Conservation (phyloP, 1,140 invertebrate genomes). For the Portunus trituberculatus region DNA sequence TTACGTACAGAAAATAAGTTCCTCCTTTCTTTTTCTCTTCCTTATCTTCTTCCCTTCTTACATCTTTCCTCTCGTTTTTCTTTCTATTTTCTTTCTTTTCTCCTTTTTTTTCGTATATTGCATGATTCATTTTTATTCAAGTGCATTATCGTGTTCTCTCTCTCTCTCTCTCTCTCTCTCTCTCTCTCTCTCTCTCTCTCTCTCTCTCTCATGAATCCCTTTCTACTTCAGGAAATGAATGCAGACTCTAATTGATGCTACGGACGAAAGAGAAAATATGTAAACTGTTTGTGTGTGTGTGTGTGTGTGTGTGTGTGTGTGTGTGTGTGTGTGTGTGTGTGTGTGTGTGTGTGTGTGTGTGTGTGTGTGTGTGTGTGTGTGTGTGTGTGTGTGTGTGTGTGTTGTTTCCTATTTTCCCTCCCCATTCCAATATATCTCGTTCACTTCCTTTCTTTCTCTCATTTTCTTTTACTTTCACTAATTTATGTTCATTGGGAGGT, state of each 20-base stretch:
- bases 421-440: not conserved
- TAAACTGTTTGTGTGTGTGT: slow-evolving; percentile 8
- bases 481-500: slow-evolving; percentile 2
- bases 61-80: not conserved
- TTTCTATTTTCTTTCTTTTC: not conserved
- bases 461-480: slow-evolving; percentile 10
- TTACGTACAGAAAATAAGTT: too few relatives aligned
- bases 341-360: slow-evolving; percentile 10
- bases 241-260: not conserved
- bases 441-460: slow-evolving; percentile 5
- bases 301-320: not conserved
- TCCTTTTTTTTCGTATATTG: not conserved
- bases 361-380: slow-evolving; percentile 17
- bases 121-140: not conserved
- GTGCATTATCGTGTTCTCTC: not conserved
- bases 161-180: not conserved
- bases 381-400: not conserved
- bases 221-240: not conserved
- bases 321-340: slow-evolving; percentile 20
- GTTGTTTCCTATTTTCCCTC: not conserved
- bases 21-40: not conserved
- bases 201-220: not conserved
- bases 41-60: not conserved
- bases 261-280: not conserved
- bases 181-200: slow-evolving; percentile 20